Evolutionary conservation across 2,797 vertebrate genomes (phyloP), one percentile per base, ranked within the genome.

Genomic region (Lacerta viridis): DNA sequence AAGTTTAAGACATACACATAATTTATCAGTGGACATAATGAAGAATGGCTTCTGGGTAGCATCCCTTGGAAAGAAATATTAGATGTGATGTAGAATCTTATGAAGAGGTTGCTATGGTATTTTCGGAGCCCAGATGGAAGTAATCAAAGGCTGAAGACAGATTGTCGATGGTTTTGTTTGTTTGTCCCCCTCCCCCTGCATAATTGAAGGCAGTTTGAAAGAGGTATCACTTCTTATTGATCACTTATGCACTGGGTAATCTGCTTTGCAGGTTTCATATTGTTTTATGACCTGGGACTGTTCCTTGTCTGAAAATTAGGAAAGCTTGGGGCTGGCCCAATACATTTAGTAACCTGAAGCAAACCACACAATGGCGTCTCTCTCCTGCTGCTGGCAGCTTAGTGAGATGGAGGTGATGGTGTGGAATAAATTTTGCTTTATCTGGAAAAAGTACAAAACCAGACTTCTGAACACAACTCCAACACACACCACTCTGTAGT

Each of bases 81-180:
- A 75, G 69, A 46, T 77, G 43, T 68, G 41, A 83, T 46, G 61
- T 77, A n/a, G 3, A 29, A 50, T 77, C 6, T 88, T 77, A 50
- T 76, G 61, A 46, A 76, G 72, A 76, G 13, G n/a, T 66, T 76
- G 71, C 29, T 68, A 46, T 36, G 20, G 29, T 10, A 7, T 20
- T 36, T 29, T n/a, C 8, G 39, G 79, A 75, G 74, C 39, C 69
- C 86, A 83, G 43, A 76, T 68, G 59, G 72, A 66, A 66, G 59
- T 39, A 50, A 61, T 36, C 83, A 89, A 80, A 76, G n/a, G 20
- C 59, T 85, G 33, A 59, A 80, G 17, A 72, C 9, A 83, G 66
- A 84, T 50, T 9, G 71, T 27, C 5, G 3, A 59, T 84, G 27
- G 4, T 6, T 4, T 18, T 20, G 9, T 64, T 41, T 55, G 3